Percentiles rank a stretch among this genome's conserved stretches.
phyloP scores from a whole-genome alignment of 2,888 invertebrate species.

The Nymphalis polychloros region DNA sequence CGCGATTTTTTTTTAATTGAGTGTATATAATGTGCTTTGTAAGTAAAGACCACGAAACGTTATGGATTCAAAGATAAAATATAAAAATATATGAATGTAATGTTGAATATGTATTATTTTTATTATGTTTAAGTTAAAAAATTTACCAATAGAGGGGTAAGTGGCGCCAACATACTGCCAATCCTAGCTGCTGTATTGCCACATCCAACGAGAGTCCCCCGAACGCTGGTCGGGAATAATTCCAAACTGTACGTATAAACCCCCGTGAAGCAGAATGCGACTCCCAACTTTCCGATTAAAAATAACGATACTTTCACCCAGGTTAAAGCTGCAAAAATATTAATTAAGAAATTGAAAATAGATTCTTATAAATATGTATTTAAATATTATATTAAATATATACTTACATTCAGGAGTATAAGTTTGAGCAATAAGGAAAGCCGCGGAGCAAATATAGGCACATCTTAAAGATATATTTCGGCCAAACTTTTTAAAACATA shows the following conservation, averaged over 20 bases:
- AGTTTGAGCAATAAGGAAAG: constrained; percentile 59
- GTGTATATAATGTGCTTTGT: too few species aligned
- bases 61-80: too few species aligned
- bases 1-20: too few species aligned
- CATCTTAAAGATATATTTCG: constrained; percentile 59
- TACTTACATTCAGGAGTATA: constrained; percentile 61
- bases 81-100: background rate
- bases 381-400: background rate
- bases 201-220: constrained; percentile 64
- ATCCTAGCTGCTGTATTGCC: constrained; percentile 65
- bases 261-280: constrained; percentile 66
- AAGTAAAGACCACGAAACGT: background rate
- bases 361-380: background rate
- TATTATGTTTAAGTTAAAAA: constrained; percentile 4
- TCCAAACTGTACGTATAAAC: constrained; percentile 68
- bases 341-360: background rate
- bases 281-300: constrained; percentile 60
- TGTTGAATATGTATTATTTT: background rate
- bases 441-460: constrained; percentile 57
- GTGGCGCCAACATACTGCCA: constrained; percentile 66
- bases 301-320: constrained; percentile 66
- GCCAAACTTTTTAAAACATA: constrained; percentile 60
- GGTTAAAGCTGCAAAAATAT: constrained; percentile 53
- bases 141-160: constrained; percentile 65
- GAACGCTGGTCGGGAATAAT: constrained; percentile 66